Percentiles rank a stretch among this genome's conserved stretches.
These are phyloP conservation scores for Tinea trinotella DNA, from an alignment of 2,888 invertebrate genomes.

Conservation along the genomic window DNA sequence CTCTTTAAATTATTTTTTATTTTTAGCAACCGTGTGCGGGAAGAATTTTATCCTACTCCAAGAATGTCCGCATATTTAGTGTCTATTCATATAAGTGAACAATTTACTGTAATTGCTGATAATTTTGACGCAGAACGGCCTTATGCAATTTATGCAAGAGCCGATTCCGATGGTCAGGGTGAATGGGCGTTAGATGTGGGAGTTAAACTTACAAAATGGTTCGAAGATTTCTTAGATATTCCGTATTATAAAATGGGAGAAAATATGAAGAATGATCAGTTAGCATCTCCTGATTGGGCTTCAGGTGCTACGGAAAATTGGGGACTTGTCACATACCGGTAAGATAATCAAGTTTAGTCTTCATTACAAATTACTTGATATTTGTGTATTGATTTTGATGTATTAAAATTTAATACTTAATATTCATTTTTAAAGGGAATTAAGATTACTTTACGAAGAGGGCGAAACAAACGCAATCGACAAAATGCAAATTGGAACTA, in stretches of 20 bases:
- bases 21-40: conserved; percentile 36
- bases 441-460: conserved; percentile 53
- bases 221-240: conserved; percentile 48
- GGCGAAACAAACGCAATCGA: conserved; percentile 52
- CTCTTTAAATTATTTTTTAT: too few relatives aligned
- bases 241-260: conserved; percentile 50
- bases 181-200: conserved; percentile 57
- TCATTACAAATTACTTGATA: too few relatives aligned
- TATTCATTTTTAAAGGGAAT: conserved; percentile 38
- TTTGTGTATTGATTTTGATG: too few relatives aligned
- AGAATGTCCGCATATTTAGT: conserved; percentile 89
- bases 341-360: conserved; percentile 9
- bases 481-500: conserved; percentile 60
- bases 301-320: conserved; percentile 66
- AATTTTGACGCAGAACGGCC: conserved; percentile 36
- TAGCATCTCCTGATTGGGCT: conserved; percentile 61
- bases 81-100: conserved; percentile 75
- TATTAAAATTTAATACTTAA: not conserved
- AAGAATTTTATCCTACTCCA: conserved; percentile 72
- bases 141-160: conserved; percentile 55
- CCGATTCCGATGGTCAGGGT: conserved; percentile 51
- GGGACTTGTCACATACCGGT: conserved; percentile 65
- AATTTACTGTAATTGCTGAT: conserved; percentile 50
- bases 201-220: conserved; percentile 50
- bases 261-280: conserved; percentile 58